phyloP scores from a whole-genome alignment of 2,113 vertebrate genomes.

The Neotoma lepida region DNA sequence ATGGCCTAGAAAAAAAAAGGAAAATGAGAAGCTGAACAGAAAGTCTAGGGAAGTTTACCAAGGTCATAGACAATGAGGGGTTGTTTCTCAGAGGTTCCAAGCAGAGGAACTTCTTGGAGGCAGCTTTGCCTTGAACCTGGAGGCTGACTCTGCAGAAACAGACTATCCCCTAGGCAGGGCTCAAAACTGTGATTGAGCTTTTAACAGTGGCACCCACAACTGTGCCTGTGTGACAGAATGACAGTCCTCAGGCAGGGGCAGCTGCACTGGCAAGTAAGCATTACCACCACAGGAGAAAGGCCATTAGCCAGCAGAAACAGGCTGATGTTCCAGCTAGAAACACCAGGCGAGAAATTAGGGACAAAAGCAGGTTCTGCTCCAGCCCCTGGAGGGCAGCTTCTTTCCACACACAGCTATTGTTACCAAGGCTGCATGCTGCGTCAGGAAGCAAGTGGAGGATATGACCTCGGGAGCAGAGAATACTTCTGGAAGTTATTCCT shows the following conservation, averaged over 20 bases:
- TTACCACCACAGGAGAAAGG: neutral
- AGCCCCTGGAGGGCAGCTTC: neutral
- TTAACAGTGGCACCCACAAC: neutral
- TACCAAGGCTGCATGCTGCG: neutral
- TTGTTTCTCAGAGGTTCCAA: neutral
- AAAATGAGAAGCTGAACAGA: neutral
- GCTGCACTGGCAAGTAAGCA: neutral
- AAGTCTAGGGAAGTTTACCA: slow-evolving; percentile 8
- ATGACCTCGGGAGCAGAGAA: neutral
- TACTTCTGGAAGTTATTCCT: neutral
- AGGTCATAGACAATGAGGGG: neutral
- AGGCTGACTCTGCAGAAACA: slow-evolving; percentile 20
- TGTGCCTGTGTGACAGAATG: neutral
- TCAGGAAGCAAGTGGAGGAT: neutral
- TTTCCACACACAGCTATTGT: neutral
- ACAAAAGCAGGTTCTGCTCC: neutral
- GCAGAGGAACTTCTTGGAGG: neutral
- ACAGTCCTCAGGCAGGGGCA: neutral
- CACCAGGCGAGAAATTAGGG: neutral
- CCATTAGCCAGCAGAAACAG: neutral
- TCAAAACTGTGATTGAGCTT: neutral
- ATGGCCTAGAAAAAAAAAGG: neutral
- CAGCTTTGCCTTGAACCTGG: neutral
- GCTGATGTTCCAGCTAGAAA: neutral
- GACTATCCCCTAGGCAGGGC: neutral